Evolutionary conservation across 2,797 vertebrate species (phyloP).

Genomic region (Austrolebias charrua): DNA sequence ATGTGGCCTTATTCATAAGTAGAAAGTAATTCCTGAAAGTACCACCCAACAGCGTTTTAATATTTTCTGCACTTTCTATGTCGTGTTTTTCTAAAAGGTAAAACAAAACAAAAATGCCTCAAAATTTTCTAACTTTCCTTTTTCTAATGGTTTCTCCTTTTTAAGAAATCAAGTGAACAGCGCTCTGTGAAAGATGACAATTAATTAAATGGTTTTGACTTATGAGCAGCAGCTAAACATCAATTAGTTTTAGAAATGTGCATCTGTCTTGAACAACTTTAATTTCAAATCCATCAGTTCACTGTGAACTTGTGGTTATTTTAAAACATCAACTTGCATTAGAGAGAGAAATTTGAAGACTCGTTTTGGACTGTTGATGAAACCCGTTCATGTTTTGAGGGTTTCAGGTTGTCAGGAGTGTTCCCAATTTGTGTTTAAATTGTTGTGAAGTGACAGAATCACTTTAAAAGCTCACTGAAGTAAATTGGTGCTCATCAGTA

Average conservation of each 20-base stretch:
- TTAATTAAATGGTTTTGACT: too few relatives aligned
- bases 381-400: constrained; percentile 11
- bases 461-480: constrained; percentile 29
- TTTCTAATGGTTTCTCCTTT: too few relatives aligned
- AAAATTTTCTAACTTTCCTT: too few relatives aligned
- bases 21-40: constrained; percentile 11
- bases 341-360: constrained; percentile 5
- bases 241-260: not conserved
- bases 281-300: not conserved
- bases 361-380: constrained; percentile 7
- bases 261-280: not conserved
- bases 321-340: constrained; percentile 9
- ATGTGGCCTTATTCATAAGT: constrained; percentile 5
- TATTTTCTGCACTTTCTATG: constrained; percentile 18
- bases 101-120: too few relatives aligned
- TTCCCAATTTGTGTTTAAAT: constrained; percentile 29
- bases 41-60: not conserved
- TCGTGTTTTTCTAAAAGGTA: not conserved
- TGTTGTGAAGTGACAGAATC: constrained; percentile 21
- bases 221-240: not conserved
- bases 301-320: not conserved
- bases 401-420: constrained; percentile 22
- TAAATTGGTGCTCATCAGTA: constrained; percentile 2
- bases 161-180: too few relatives aligned
- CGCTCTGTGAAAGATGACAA: too few relatives aligned